A percentile compares a stretch with the other conserved stretches of the same genome.
phyloP scores from a whole-genome alignment of 2,888 invertebrate genomes.

The Diachrysia chrysitis region DNA sequence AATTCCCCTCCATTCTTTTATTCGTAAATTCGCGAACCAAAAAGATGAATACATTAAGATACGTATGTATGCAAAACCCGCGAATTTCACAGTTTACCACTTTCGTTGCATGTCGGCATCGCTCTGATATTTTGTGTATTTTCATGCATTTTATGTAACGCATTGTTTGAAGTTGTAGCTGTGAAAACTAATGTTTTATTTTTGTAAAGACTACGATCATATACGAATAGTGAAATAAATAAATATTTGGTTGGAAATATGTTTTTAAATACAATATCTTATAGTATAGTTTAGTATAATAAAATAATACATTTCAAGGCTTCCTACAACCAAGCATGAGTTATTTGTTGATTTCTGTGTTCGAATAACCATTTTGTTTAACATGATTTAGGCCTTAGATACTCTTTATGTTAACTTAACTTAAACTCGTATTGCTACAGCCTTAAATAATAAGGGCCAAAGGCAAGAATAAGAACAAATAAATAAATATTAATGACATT shows the following conservation, averaged over 20 bases:
- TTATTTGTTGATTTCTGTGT: too few species aligned
- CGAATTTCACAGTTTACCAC: constrained; percentile 44
- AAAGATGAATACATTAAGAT: constrained; percentile 50
- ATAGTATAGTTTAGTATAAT: too few species aligned
- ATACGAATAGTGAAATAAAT: not conserved
- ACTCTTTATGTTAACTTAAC: too few species aligned
- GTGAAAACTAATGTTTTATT: not conserved
- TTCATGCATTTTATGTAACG: constrained; percentile 17
- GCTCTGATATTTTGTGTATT: constrained; percentile 32
- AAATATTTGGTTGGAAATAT: not conserved
- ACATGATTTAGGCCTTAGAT: too few species aligned
- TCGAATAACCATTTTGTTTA: too few species aligned
- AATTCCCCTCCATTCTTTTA: constrained; percentile 18
- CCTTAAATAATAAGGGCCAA: too few species aligned
- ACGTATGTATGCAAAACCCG: constrained; percentile 37
- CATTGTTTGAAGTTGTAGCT: constrained; percentile 15
- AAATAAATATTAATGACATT: too few species aligned
- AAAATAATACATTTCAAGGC: too few species aligned
- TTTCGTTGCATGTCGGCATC: constrained; percentile 19
- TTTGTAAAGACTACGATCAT: not conserved
- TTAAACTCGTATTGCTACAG: too few species aligned
- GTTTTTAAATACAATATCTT: too few species aligned
- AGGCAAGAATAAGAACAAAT: too few species aligned
- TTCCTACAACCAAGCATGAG: too few species aligned
- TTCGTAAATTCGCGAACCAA: constrained; percentile 12